Evolutionary conservation across 2,797 vertebrate species (phyloP).

Genomic region (Buphagus erythrorhynchus): DNA sequence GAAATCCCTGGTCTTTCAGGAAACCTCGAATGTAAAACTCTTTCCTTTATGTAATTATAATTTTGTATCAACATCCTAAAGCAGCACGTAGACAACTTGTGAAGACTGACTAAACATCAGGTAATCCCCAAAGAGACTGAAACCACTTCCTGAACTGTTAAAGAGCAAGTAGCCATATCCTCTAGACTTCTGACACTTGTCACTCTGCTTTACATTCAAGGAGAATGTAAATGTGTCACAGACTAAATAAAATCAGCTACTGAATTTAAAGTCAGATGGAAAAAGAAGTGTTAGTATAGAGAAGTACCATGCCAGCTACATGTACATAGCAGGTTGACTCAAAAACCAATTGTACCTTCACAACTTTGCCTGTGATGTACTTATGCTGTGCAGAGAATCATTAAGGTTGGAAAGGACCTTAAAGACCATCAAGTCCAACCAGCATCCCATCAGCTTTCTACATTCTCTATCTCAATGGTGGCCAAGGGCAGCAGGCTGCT

Average conservation of each 20-base stretch:
- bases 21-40: background rate
- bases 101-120: background rate
- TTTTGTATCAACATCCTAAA: background rate
- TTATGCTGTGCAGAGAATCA: background rate
- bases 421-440: background rate
- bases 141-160: background rate
- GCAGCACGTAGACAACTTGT: background rate
- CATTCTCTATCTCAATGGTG: accelerated
- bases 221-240: background rate
- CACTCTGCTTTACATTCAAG: background rate
- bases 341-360: background rate
- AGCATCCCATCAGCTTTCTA: background rate
- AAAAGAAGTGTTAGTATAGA: background rate
- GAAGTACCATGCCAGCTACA: background rate
- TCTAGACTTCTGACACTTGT: background rate
- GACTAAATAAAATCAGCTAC: background rate
- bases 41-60: background rate
- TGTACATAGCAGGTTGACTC: background rate
- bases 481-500: background rate
- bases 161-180: background rate
- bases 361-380: background rate
- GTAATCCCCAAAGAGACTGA: background rate
- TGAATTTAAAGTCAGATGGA: background rate
- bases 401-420: background rate
- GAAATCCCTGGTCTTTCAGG: background rate